These are phyloP conservation scores for Galemys pyrenaicus DNA, from an alignment of 2,113 vertebrate species.

Conservation along the genomic window DNA sequence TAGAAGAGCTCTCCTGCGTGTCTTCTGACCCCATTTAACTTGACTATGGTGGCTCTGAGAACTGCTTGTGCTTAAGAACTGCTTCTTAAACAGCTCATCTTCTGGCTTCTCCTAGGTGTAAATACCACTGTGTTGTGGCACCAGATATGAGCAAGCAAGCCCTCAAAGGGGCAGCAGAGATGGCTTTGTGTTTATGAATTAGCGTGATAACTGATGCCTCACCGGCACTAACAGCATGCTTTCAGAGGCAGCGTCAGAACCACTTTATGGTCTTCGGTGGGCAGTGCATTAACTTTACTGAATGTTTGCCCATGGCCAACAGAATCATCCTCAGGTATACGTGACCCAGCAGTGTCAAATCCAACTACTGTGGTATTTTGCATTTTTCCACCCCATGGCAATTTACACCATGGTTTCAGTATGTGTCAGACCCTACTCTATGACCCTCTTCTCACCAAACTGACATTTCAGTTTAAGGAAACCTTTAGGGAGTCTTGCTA, in stretches of 20 bases:
- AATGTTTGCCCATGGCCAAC: not conserved
- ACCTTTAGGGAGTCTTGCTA: not conserved
- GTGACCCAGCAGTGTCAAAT: not conserved
- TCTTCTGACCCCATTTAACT: conserved; percentile 1
- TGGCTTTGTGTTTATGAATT: not conserved
- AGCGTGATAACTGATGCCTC: not conserved
- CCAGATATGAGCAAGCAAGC: not conserved
- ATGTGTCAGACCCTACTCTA: not conserved
- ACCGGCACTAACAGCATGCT: not conserved
- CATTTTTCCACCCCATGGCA: not conserved
- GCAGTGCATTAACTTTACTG: not conserved
- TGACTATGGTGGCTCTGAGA: not conserved
- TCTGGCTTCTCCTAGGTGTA: not conserved
- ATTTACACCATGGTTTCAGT: not conserved
- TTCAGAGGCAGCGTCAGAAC: not conserved
- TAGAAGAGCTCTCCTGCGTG: not conserved
- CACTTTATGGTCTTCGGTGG: not conserved
- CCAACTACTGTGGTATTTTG: not conserved
- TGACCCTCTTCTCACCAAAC: not conserved
- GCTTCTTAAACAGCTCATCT: conserved; percentile 42
- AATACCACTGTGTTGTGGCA: not conserved
- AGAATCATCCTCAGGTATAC: not conserved
- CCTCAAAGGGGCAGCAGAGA: not conserved
- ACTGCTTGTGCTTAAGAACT: not conserved
- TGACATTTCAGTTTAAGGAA: not conserved